Percentiles rank a stretch among this genome's conserved stretches.
phyloP scores from a whole-genome alignment of 2,888 invertebrate species.

The Spodoptera littoralis region DNA sequence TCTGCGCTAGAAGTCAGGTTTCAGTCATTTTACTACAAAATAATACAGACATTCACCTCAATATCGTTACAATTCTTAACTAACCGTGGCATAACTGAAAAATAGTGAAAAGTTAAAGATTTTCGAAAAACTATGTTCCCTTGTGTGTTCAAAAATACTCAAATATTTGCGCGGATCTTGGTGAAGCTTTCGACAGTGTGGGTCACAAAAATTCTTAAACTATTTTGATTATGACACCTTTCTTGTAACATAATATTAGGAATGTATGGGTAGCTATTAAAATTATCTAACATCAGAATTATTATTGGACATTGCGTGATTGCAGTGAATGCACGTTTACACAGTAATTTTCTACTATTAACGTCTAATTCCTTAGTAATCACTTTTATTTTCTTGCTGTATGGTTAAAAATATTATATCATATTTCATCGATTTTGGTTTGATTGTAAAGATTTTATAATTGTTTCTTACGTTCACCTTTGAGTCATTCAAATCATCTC shows the following conservation, averaged over 20 bases:
- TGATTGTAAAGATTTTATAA: slow-evolving; percentile 6
- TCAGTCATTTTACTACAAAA: no score
- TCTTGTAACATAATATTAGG: not conserved
- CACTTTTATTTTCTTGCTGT: slow-evolving; percentile 41
- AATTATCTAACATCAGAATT: slow-evolving; percentile 37
- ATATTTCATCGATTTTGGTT: slow-evolving; percentile 26
- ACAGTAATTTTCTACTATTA: slow-evolving; percentile 44
- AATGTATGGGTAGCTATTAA: slow-evolving; percentile 13
- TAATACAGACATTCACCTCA: no score
- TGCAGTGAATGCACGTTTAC: slow-evolving; percentile 22
- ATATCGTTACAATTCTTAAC: no score
- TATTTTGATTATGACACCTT: slow-evolving; percentile 4
- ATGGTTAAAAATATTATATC: slow-evolving; percentile 17
- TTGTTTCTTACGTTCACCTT: no score
- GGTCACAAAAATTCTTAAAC: not conserved
- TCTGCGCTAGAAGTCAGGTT: no score
- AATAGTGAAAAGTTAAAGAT: no score
- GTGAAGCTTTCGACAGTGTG: slow-evolving; percentile 15
- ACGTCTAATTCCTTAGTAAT: slow-evolving; percentile 34
- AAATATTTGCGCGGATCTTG: not conserved
- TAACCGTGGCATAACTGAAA: no score
- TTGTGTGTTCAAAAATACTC: no score
- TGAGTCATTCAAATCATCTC: no score
- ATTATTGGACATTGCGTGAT: slow-evolving; percentile 46
- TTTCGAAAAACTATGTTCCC: no score